Evolutionary conservation across 1,140 invertebrate species (phyloP), one percentile per base, ranked within the genome.

Genomic region (Adoxophyes honmai): DNA sequence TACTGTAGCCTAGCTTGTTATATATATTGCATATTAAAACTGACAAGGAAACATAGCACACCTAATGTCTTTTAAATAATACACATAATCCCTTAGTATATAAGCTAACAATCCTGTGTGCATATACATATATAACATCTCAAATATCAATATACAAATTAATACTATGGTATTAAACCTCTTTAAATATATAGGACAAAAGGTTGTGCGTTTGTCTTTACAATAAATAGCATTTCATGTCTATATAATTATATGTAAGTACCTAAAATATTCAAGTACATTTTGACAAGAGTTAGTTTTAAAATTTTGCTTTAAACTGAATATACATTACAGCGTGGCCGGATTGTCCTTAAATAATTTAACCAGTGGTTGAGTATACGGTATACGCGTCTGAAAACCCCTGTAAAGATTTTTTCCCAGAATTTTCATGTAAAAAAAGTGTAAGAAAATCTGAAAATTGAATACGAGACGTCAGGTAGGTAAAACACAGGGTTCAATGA

Each of bases 151-250:
- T 28, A 21, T 48, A 28, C 6, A 48, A 48, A 48, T 11, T 13
- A 48, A 21, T 28, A 48, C 18, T 48, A 48, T 48, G 1, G 5
- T 6, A 28, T 28, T 28, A 2, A 28, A 28, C 6, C 21, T 28
- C 6, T 28, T 28, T 3, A 28, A 28, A 28, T 42, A 44, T 18
- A 48, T 48, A 48, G 42, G 42, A 48, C 18, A 48, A 48, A 28
- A 28, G 42, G 42, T 48, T 48, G 42, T 48, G 42, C 42, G 42
- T 48, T 28, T 48, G 42, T 48, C 16, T 21, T 33, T 48, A 48
- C 18, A 44, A 44, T 15, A 42, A 42, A n/a, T 48, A 48, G 18
- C 8, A 48, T 21, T 48, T 21, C 42, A 48, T 10, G 4, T 48
- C 9, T 48, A 48, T 16, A 14, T 48, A 48, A n/a, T 48, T 6